Conservation (phyloP, 2,113 vertebrate genomes). For the Caracal caracal region DNA sequence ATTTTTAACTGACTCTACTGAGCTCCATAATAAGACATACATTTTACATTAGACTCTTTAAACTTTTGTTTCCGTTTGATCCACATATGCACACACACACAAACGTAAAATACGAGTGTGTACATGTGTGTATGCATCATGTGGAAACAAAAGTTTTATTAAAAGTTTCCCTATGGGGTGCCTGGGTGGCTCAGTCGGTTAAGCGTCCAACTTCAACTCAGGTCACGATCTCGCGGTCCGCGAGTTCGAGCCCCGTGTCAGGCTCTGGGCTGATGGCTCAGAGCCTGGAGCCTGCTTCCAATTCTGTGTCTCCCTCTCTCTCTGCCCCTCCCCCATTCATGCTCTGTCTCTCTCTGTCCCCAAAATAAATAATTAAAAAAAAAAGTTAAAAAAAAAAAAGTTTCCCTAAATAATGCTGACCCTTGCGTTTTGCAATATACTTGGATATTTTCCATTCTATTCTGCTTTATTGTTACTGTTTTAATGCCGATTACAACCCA, state of each 20-base stretch:
- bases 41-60: neutral
- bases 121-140: neutral
- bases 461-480: neutral
- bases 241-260: no score
- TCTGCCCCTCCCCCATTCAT: no score
- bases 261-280: no score
- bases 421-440: neutral
- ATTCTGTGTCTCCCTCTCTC: no score
- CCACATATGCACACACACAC: neutral
- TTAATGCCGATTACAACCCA: neutral
- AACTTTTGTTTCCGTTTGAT: neutral
- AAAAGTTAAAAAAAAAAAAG: no score
- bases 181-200: no score
- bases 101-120: neutral
- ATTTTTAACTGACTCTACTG: neutral
- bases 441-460: conserved; percentile 3
- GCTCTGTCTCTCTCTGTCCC: no score
- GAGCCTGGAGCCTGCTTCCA: no score
- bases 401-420: neutral
- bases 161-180: neutral
- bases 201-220: no score
- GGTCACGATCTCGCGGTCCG: accelerated
- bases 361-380: no score
- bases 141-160: neutral
- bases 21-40: neutral